Conservation (phyloP, 1,140 invertebrate genomes). For the Hycleus phaleratus region DNA sequence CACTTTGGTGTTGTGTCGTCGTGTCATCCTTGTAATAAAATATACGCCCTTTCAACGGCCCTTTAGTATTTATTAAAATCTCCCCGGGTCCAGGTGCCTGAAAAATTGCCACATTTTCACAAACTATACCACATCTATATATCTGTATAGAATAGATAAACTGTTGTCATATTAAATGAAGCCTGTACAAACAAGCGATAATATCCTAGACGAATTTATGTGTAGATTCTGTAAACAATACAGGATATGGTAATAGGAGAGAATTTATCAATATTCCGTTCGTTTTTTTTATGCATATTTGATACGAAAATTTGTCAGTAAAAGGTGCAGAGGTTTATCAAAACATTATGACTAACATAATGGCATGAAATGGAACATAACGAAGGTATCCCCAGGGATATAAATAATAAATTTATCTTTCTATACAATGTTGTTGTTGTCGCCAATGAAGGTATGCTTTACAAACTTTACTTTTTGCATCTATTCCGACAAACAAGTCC, state of each 20-base stretch:
- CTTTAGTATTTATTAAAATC: constrained; percentile 2
- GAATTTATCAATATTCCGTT: too few species aligned
- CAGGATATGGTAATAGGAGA: background rate
- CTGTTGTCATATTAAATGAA: constrained; percentile 14
- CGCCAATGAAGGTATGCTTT: constrained; percentile 13
- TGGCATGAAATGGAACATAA: constrained; percentile 15
- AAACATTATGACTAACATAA: constrained; percentile 10
- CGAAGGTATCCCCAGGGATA: constrained; percentile 11
- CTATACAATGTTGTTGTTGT: constrained; percentile 3
- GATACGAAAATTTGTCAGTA: background rate
- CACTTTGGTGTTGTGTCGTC: constrained; percentile 8
- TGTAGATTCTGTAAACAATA: too few species aligned
- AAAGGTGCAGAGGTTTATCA: constrained; percentile 13
- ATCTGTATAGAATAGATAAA: constrained; percentile 8
- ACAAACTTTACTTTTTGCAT: constrained; percentile 10
- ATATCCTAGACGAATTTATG: too few species aligned
- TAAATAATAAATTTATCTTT: constrained; percentile 20
- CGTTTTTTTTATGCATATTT: too few species aligned
- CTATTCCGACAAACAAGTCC: background rate
- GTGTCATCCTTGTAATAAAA: constrained; percentile 8
- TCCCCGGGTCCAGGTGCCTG: background rate
- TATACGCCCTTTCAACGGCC: background rate
- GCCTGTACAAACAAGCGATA: constrained; percentile 11
- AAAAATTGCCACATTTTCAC: too few species aligned
- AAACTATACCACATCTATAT: too few species aligned